Evolutionary conservation across 2,888 invertebrate genomes (phyloP).

Genomic region (Xestobium rufovillosum): DNA sequence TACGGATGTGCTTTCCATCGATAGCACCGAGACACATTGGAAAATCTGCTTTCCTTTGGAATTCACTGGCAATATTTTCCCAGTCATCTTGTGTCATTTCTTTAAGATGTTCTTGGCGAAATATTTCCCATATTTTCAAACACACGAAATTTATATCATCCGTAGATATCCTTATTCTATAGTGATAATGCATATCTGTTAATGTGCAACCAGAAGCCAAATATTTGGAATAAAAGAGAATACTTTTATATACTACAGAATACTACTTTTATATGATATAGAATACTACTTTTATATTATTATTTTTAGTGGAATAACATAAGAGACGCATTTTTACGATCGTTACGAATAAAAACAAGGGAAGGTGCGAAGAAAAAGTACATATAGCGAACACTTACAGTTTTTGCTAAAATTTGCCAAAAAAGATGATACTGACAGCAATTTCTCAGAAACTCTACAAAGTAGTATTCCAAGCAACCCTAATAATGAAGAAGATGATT

Average conservation of each 20-base stretch:
- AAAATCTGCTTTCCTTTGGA: conserved; percentile 20
- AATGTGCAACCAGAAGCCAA: conserved; percentile 19
- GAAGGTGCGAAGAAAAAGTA: conserved; percentile 8
- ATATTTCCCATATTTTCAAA: conserved; percentile 19
- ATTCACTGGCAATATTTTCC: conserved; percentile 19
- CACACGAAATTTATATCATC: conserved; percentile 19
- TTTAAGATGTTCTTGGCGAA: conserved; percentile 13
- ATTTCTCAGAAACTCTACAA: too few relatives aligned
- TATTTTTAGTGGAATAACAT: too few relatives aligned
- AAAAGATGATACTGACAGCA: conserved; percentile 7
- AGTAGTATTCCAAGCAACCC: too few relatives aligned
- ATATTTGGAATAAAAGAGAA: conserved; percentile 20
- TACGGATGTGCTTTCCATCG: conserved; percentile 21
- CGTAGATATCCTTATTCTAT: conserved; percentile 22
- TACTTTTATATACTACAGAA: too few relatives aligned
- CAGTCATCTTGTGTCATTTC: conserved; percentile 19
- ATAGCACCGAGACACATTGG: conserved; percentile 20
- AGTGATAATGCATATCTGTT: conserved; percentile 19
- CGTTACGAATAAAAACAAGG: neutral
- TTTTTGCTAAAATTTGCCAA: conserved; percentile 6
- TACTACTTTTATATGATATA: too few relatives aligned
- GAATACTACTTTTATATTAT: too few relatives aligned
- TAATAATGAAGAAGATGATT: too few relatives aligned
- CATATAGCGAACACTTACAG: conserved; percentile 6
- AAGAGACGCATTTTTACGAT: conserved; percentile 2